These are phyloP conservation scores for Helicoverpa armigera DNA, from an alignment of 1,140 invertebrate species.

Conservation along the genomic window DNA sequence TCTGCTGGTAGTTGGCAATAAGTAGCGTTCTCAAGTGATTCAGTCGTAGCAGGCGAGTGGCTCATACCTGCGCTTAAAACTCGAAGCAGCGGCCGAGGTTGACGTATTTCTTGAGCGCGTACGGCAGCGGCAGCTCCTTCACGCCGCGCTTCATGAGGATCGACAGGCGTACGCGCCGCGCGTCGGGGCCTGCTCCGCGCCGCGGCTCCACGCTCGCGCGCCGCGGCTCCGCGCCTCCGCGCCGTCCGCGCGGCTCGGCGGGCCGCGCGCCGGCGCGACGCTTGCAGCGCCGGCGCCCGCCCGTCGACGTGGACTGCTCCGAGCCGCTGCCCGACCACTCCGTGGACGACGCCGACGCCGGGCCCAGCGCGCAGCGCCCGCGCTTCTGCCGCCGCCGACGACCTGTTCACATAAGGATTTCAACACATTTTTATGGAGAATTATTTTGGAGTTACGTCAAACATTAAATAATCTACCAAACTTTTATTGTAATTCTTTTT, in stretches of 20 bases:
- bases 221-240: slow-evolving; percentile 44
- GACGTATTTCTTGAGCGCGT: slow-evolving; percentile 74
- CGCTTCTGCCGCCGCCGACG: slow-evolving; percentile 51
- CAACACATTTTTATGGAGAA: too few relatives aligned
- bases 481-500: too few relatives aligned
- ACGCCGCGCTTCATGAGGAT: slow-evolving; percentile 70
- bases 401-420: slow-evolving; percentile 18
- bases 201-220: slow-evolving; percentile 3
- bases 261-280: slow-evolving; percentile 45
- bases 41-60: too few relatives aligned
- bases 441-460: too few relatives aligned
- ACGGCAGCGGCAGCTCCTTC: slow-evolving; percentile 72
- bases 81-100: slow-evolving; percentile 72
- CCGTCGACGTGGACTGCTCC: neutral
- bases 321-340: slow-evolving; percentile 16
- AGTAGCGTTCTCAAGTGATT: neutral
- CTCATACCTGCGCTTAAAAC: slow-evolving; percentile 55
- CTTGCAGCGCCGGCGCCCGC: slow-evolving; percentile 27
- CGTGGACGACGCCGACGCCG: neutral
- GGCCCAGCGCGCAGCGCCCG: slow-evolving; percentile 3
- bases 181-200: slow-evolving; percentile 52
- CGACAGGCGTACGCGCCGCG: slow-evolving; percentile 69
- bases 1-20: neutral
- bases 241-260: slow-evolving; percentile 45
- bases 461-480: too few relatives aligned